Percentiles rank a stretch among this genome's conserved stretches.
These are phyloP conservation scores for Carpatolechia fugitivella DNA, from an alignment of 2,888 invertebrate genomes.

Conservation along the genomic window DNA sequence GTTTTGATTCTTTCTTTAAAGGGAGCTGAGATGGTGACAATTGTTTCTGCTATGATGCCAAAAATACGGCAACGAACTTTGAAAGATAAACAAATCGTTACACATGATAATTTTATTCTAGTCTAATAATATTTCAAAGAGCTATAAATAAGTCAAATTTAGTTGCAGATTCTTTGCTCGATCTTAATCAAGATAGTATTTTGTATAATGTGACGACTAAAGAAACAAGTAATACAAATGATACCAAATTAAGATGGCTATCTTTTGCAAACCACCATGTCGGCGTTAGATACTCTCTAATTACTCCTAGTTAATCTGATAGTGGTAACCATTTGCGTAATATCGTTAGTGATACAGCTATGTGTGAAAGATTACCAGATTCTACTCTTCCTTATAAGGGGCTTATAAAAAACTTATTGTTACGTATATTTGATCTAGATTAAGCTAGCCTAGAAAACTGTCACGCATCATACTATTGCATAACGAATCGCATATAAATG, in stretches of 20 bases:
- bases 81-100: no score
- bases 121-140: no score
- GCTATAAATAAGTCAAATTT: no score
- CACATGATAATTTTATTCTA: no score
- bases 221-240: neutral
- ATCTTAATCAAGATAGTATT: no score
- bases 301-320: slow-evolving; percentile 5
- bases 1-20: no score
- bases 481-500: slow-evolving; percentile 6
- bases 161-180: no score
- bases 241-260: slow-evolving; percentile 5
- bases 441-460: slow-evolving; percentile 29
- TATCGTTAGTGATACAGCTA: neutral
- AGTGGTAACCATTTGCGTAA: slow-evolving; percentile 6
- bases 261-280: neutral
- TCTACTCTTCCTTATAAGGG: slow-evolving; percentile 33
- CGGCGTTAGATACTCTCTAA: neutral
- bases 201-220: no score
- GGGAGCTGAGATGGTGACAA: no score
- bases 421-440: slow-evolving; percentile 39
- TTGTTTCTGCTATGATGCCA: no score
- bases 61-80: neutral
- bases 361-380: slow-evolving; percentile 33
- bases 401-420: slow-evolving; percentile 35
- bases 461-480: slow-evolving; percentile 25